phyloP scores from a whole-genome alignment of 2,113 vertebrate species.

The Rhynchomys soricoides region DNA sequence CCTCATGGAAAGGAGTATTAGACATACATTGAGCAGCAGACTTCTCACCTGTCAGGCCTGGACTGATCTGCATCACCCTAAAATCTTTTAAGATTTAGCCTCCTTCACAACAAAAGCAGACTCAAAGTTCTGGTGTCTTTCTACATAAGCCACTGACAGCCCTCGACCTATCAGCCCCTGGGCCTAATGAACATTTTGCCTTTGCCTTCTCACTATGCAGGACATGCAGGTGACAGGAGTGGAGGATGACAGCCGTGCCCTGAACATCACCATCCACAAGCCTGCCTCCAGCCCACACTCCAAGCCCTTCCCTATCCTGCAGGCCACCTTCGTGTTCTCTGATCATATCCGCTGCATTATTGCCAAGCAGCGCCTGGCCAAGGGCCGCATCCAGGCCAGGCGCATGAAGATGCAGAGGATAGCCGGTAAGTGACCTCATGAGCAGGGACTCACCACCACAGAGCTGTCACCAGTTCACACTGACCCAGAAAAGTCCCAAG shows the following conservation, averaged over 20 bases:
- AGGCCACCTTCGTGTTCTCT: slow-evolving; percentile 96
- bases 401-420: slow-evolving; percentile 99
- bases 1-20: neutral
- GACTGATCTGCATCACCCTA: neutral
- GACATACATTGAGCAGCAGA: neutral
- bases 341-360: slow-evolving; percentile 99
- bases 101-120: neutral
- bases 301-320: slow-evolving; percentile 98
- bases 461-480: neutral
- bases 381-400: slow-evolving; percentile 97
- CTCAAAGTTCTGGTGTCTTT: neutral
- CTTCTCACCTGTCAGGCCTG: neutral
- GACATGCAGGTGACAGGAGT: slow-evolving; percentile 99
- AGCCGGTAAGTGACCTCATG: slow-evolving; percentile 86
- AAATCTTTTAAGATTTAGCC: neutral
- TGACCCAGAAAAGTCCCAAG: neutral
- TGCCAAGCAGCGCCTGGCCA: slow-evolving; percentile 97
- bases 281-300: slow-evolving; percentile 97
- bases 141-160: neutral
- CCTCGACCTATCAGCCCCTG: neutral
- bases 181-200: neutral
- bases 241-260: slow-evolving; percentile 96
- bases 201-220: slow-evolving; percentile 79
- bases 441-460: neutral
- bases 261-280: slow-evolving; percentile 97